Evolutionary conservation across 2,888 invertebrate genomes (phyloP).

Genomic region (Holacanthella duospinosa): DNA sequence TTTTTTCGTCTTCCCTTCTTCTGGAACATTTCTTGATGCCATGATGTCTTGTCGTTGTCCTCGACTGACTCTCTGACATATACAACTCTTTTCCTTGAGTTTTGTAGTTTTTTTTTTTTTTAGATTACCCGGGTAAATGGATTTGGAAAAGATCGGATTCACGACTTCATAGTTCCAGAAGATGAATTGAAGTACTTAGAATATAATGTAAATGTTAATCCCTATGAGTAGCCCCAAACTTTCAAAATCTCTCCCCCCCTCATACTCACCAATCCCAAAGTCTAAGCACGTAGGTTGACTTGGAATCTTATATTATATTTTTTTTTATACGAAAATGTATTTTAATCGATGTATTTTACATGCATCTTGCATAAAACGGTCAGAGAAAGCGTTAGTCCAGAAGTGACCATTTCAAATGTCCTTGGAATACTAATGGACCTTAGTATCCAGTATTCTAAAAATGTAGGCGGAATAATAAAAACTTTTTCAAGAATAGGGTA

Average conservation of each 20-base stretch:
- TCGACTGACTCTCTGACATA: background rate
- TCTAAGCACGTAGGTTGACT: slow-evolving; percentile 4
- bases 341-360: slow-evolving; percentile 39
- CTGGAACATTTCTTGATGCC: too few species aligned
- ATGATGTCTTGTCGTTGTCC: background rate
- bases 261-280: background rate
- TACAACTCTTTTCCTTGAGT: too few species aligned
- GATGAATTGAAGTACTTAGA: slow-evolving; percentile 3
- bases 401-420: slow-evolving; percentile 36
- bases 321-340: slow-evolving; percentile 22
- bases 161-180: background rate
- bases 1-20: background rate
- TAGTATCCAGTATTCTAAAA: background rate
- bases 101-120: background rate
- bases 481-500: background rate
- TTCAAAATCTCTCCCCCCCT: background rate
- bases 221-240: background rate
- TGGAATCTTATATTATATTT: background rate
- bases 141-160: background rate
- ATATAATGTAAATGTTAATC: slow-evolving; percentile 5
- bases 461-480: background rate
- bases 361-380: slow-evolving; percentile 39
- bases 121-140: background rate
- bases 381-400: slow-evolving; percentile 30
- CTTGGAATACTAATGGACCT: slow-evolving; percentile 38